Conservation (phyloP, 1,140 invertebrate genomes). For the Trinorchestia longiramus region DNA sequence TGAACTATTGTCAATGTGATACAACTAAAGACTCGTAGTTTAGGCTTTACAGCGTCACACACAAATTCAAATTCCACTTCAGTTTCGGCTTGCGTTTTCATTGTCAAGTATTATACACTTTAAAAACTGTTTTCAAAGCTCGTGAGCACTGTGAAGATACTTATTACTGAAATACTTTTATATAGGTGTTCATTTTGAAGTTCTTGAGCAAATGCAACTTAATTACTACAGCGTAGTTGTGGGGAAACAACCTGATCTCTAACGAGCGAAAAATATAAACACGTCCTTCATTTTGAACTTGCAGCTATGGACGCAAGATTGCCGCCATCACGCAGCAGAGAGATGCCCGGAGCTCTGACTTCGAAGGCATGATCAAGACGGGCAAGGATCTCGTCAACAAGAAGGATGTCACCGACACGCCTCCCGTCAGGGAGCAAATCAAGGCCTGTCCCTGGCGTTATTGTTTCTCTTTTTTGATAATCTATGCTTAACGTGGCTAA, state of each 20-base stretch:
- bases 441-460: slow-evolving; percentile 73
- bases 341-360: slow-evolving; percentile 74
- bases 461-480: background rate
- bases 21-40: background rate
- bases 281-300: background rate
- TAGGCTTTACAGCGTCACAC: too few species aligned
- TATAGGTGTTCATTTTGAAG: too few species aligned
- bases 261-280: background rate
- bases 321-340: slow-evolving; percentile 72
- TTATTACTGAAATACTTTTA: too few species aligned
- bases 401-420: slow-evolving; percentile 90
- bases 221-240: too few species aligned
- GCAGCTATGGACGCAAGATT: slow-evolving; percentile 74
- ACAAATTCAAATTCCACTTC: too few species aligned
- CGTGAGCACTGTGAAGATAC: too few species aligned
- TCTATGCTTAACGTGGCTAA: too few species aligned
- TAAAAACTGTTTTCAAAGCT: too few species aligned
- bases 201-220: too few species aligned
- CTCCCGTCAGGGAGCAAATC: slow-evolving; percentile 85
- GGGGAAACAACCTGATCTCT: background rate
- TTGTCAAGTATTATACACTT: too few species aligned
- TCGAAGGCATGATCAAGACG: slow-evolving; percentile 83
- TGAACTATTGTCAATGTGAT: background rate
- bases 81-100: too few species aligned
- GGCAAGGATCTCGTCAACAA: slow-evolving; percentile 88